Evolutionary conservation across 2,797 vertebrate species (phyloP).

Genomic region (Acanthurus lineatus): DNA sequence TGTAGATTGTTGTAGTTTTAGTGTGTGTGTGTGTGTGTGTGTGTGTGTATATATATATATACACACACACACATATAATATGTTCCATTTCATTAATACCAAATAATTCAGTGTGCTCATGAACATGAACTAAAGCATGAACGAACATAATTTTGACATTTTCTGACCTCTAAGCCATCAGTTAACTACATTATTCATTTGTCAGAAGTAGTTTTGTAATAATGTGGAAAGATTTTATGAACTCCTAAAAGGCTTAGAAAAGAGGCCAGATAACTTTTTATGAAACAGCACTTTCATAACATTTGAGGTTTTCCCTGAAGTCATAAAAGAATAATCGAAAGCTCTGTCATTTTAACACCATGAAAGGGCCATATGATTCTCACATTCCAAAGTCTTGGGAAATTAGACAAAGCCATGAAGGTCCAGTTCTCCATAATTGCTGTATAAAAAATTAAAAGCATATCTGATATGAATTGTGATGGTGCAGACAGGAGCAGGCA

Average conservation of each 20-base stretch:
- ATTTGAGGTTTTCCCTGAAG: slow-evolving; percentile 71
- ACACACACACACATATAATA: too few species aligned
- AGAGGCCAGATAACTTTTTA: slow-evolving; percentile 66
- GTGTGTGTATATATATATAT: too few species aligned
- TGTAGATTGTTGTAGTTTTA: not conserved
- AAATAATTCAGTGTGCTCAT: slow-evolving; percentile 15
- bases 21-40: too few species aligned
- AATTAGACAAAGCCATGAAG: slow-evolving; percentile 78
- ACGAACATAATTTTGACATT: slow-evolving; percentile 36
- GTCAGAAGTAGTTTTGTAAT: slow-evolving; percentile 64
- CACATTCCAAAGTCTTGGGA: slow-evolving; percentile 79
- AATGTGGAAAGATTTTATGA: slow-evolving; percentile 60
- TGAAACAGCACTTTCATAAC: slow-evolving; percentile 73
- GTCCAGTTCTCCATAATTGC: slow-evolving; percentile 78
- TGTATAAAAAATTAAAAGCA: slow-evolving; percentile 82
- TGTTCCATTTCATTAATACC: slow-evolving; percentile 10
- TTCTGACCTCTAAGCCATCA: slow-evolving; percentile 44
- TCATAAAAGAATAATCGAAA: slow-evolving; percentile 71
- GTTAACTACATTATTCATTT: slow-evolving; percentile 56
- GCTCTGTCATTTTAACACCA: slow-evolving; percentile 73
- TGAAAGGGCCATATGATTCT: slow-evolving; percentile 72
- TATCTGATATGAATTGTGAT: slow-evolving; percentile 77
- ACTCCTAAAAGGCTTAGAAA: slow-evolving; percentile 58
- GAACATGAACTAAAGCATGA: slow-evolving; percentile 43
- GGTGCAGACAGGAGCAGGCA: slow-evolving; percentile 64